Evolutionary conservation across 2,888 invertebrate genomes (phyloP), one percentile per base, ranked within the genome.

Genomic region (Nomada flava): DNA sequence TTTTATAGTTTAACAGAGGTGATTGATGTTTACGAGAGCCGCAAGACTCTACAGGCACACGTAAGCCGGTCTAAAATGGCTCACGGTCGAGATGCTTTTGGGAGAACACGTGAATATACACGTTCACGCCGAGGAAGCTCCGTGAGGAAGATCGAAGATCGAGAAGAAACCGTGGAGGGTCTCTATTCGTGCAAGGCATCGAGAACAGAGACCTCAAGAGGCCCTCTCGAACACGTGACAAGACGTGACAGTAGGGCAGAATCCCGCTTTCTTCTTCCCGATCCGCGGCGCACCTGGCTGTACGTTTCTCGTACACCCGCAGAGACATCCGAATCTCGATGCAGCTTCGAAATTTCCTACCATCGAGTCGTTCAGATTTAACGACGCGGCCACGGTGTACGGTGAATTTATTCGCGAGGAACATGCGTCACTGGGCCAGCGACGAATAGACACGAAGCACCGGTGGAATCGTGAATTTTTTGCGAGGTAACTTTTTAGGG

Each of bases 171-270:
- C 71, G 59, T 78, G 76, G 75, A 82, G 76, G 72, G 76, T 67
- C 65, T 74, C 50, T 77, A 75, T 82, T 87, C 78, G 72, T 72
- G 70, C 69, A 53, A 79, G 80, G 79, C 81, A 90, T 89, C 84
- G 86, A 80, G 88, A 89, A 82, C 90, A 84, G 76, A 83, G 70
- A 73, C 82, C 84, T 90, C 84, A 89, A 91, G 90, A 84, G 89
- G 75, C 59, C 84, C 90, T 85, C 91, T 92, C 85, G 89, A 91
- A 90, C 90, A 91, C 90, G 91, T 84, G 88, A 90, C 82, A 76
- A 83, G 87, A 89, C 89, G 88, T 88, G 88, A 86, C 82, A 36
- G 81, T 72, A 62, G 60, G 50, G 47, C 76, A 68, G 23, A 52
- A 72, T 71, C 47, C 60, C 42, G 71, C 29, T 72, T 80, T 70